Conservation (phyloP, 2,113 vertebrate species). For the Sterrhoptilus dennistouni region DNA sequence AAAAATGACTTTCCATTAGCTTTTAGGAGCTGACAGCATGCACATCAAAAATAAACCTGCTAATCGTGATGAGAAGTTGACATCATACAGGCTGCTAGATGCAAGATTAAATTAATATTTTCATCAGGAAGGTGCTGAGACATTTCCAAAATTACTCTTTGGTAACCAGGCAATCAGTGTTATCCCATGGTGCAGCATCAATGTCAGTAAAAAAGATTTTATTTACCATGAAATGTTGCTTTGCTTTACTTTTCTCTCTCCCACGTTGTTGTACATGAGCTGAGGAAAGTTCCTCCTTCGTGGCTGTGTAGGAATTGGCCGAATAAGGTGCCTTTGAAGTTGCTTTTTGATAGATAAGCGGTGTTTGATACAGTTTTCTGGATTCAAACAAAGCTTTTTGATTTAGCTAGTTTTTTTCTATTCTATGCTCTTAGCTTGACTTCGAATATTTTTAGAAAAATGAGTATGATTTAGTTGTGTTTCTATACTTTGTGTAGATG, state of each 20-base stretch:
- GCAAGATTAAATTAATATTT: not conserved
- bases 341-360: not conserved
- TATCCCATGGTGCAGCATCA: not conserved
- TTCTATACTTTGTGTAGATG: not conserved
- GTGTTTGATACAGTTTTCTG: not conserved
- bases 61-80: slow-evolving; percentile 35
- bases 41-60: not conserved
- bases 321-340: not conserved
- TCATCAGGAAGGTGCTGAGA: not conserved
- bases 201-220: not conserved
- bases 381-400: not conserved
- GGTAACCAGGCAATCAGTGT: not conserved
- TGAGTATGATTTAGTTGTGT: not conserved
- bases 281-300: not conserved
- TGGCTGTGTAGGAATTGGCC: not conserved
- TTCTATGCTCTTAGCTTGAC: not conserved
- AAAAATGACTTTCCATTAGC: slow-evolving; percentile 18
- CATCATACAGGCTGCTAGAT: not conserved
- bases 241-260: not conserved
- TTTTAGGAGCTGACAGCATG: slow-evolving; percentile 29
- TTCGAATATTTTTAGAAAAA: not conserved
- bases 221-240: not conserved
- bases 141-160: not conserved
- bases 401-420: not conserved
- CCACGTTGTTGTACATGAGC: not conserved